These are phyloP conservation scores for Psettodes erumei DNA, from an alignment of 2,113 vertebrate genomes.

Conservation along the genomic window DNA sequence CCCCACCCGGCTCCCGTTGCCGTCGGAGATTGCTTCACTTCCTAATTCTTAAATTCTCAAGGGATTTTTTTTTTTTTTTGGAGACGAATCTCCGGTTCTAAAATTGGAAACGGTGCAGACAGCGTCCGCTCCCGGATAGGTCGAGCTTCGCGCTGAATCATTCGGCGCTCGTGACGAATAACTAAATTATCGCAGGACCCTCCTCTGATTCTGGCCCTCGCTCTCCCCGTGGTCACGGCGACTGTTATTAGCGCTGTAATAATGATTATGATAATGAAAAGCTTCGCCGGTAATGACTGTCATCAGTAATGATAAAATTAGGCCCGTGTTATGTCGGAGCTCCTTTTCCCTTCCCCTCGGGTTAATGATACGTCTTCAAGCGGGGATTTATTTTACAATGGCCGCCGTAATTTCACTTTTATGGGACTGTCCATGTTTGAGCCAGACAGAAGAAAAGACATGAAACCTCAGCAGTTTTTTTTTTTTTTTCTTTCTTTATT, in stretches of 20 bases:
- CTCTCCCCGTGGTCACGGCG: constrained; percentile 26
- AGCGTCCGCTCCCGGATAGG: too few species aligned
- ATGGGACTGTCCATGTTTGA: constrained; percentile 14
- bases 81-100: too few species aligned
- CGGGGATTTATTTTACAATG: constrained; percentile 50
- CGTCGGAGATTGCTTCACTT: too few species aligned
- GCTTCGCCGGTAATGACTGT: constrained; percentile 48
- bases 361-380: constrained; percentile 57
- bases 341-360: constrained; percentile 29
- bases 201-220: neutral
- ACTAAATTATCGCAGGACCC: neutral
- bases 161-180: neutral
- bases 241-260: constrained; percentile 51
- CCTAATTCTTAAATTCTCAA: too few species aligned
- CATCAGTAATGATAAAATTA: constrained; percentile 55
- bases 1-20: too few species aligned
- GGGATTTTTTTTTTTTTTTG: too few species aligned
- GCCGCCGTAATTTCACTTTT: constrained; percentile 26
- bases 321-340: constrained; percentile 26
- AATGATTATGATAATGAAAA: constrained; percentile 64
- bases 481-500: too few species aligned
- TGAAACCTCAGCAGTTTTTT: constrained; percentile 20
- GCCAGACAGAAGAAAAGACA: neutral
- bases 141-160: too few species aligned
- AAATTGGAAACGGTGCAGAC: too few species aligned